Evolutionary conservation across 2,888 invertebrate genomes (phyloP), one percentile per base, ranked within the genome.

Genomic region (Drosophila macrospina): DNA sequence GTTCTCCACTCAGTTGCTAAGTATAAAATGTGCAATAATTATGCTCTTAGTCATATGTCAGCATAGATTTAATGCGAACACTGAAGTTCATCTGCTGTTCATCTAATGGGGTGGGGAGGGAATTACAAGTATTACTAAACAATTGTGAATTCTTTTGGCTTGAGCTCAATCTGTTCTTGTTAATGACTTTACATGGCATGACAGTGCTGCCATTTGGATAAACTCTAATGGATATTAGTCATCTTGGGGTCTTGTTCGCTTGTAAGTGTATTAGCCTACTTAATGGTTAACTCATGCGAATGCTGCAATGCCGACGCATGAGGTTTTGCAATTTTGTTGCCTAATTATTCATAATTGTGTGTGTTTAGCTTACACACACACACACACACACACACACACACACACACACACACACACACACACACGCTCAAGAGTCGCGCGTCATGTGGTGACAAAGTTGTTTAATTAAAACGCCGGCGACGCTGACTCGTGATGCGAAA

Each of bases 181-280:
- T 54, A 60, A 60, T 60, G 54, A 34, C 16, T 52, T 34, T 7
- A 13, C 54, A 13, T 4, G 7, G n/a, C 56, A 60, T 65, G 45
- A 71, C 20, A 20, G 20, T 16, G 36, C 30, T 28, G 10, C n/a
- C n/a, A 6, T 24, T 45, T 34, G 11, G 16, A 1, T 51, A 2
- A n/a, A 32, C 20, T 41, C n/a, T 56, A 13, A 30, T 20, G 13
- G 6, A 37, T 24, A 69, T 83, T 78, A 86, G 62, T 86, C 78
- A 80, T 56, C 45, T 59, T 42, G 42, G 30, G 15, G n/a, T 36
- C 50, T 16, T n/a, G 11, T 13, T 20, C 3, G 20, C 7, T 15
- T 10, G 15, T 15, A 7, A 36, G 30, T 52, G 51, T 51, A 77
- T 63, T 85, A 67, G 44, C 66, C 69, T 61, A 72, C 11, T 71